Evolutionary conservation across 2,888 invertebrate species (phyloP), one percentile per base, ranked within the genome.

Genomic region (Pterostichus niger): DNA sequence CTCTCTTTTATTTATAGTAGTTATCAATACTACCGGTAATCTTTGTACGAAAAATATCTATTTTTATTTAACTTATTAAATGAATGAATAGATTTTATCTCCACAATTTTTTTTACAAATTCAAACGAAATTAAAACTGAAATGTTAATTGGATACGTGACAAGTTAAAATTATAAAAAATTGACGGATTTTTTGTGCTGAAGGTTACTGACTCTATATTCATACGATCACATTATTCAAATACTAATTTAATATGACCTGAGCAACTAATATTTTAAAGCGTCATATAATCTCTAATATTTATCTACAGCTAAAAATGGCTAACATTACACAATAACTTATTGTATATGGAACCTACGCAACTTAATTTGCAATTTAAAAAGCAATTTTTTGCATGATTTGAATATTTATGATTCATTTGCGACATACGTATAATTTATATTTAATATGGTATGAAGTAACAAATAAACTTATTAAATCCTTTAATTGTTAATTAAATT

Each of bases 341-440:
- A 71, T 71, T 71, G 68, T 68, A 6, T 44, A 13, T 46, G 13
- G 40, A 44, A 71, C 68, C 68, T 44, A 71, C 68, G 17, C 7
- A 35, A 33, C 24, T 31, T 15, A 54, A 54, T 54, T 9, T 24
- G 9, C 59, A 59, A 59, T 40, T 40, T 40, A 6, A 40, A 40
- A 40, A 40, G 24, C 24, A 10, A 11, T 64, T 64, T 64, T 64
- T 64, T 35, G 35, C 64, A 64, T 35, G 13, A 5, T 9, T 33
- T 64, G 40, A 64, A 64, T 64, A 64, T 64, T 33, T 64, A 64
- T 71, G 40, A 40, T 40, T 35, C 35, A 6, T 35, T 5, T 35
- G 35, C n/a, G n/a, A 35, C 35, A 6, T 35, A 35, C 4, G 5
- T 9, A 40, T 40, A 40, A 40, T 40, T 40, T 6, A 9, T 40